Percentiles rank a stretch among this genome's conserved stretches.
These are phyloP conservation scores for Gymnodraco acuticeps DNA, from an alignment of 2,797 vertebrate species.

Conservation along the genomic window DNA sequence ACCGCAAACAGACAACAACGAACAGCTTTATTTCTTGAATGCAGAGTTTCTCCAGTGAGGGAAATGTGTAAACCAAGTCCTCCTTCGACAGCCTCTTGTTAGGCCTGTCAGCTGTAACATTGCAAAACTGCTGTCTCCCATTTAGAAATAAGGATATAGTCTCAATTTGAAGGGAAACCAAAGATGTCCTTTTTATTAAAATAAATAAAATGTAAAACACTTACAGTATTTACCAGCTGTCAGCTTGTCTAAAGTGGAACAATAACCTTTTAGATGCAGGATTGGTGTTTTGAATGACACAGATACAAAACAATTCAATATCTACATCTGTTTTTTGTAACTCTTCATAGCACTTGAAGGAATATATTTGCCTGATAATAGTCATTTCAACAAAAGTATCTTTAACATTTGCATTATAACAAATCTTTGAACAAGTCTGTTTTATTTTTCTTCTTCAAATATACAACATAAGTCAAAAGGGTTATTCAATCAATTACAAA, in stretches of 20 bases:
- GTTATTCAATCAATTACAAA: background rate
- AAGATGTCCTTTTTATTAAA: background rate
- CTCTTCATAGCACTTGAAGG: background rate
- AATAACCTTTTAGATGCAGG: background rate
- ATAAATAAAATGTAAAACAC: background rate
- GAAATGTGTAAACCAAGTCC: constrained; percentile 6
- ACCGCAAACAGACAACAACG: background rate
- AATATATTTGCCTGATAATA: background rate
- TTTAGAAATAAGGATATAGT: constrained; percentile 7
- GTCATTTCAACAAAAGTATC: background rate
- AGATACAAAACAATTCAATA: background rate
- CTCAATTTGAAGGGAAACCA: constrained; percentile 3
- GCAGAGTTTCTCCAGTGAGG: constrained; percentile 10
- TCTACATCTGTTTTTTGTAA: background rate
- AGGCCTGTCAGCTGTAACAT: background rate
- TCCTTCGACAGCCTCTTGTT: background rate
- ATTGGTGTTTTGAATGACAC: constrained; percentile 17
- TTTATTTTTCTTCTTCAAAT: background rate
- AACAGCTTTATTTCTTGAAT: constrained; percentile 21
- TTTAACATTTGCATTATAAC: background rate
- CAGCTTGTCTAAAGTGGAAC: background rate
- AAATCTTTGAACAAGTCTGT: background rate
- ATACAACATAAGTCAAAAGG: background rate
- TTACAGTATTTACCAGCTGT: background rate
- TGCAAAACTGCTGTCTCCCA: constrained; percentile 13